These are phyloP conservation scores for Pitta sordida DNA, from an alignment of 2,113 vertebrate genomes.

Conservation along the genomic window DNA sequence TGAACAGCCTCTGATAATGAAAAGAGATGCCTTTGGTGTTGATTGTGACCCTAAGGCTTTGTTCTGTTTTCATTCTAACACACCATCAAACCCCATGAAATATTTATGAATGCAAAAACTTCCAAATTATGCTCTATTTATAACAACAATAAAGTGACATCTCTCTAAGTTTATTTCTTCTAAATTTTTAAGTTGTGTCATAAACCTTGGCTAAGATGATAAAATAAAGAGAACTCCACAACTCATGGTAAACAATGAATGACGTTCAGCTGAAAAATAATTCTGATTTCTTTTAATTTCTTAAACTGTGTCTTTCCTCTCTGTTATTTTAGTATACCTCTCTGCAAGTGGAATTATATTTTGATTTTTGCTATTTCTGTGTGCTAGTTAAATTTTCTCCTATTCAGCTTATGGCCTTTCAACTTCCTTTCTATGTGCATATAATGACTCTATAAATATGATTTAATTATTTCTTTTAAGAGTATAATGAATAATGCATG, in stretches of 20 bases:
- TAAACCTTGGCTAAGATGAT: background rate
- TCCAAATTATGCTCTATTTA: constrained; percentile 13
- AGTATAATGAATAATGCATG: background rate
- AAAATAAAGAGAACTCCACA: constrained; percentile 16
- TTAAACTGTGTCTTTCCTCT: background rate
- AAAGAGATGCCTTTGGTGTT: background rate
- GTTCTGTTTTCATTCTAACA: constrained; percentile 6
- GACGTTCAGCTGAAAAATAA: background rate
- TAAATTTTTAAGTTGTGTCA: constrained; percentile 25
- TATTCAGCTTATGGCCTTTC: background rate
- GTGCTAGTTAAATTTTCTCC: background rate
- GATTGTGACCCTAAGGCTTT: background rate
- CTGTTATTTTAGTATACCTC: background rate
- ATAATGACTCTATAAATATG: background rate
- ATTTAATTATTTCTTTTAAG: background rate
- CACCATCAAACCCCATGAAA: background rate
- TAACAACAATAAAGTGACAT: constrained; percentile 18
- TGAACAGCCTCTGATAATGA: background rate
- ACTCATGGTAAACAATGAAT: background rate
- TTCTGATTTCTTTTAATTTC: background rate
- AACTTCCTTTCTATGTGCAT: background rate
- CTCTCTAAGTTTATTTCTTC: background rate
- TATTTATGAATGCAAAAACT: constrained; percentile 9
- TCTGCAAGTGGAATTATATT: background rate
- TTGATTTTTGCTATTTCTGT: background rate